These are phyloP conservation scores for Argyrosomus japonicus DNA, from an alignment of 2,113 vertebrate species.

Conservation along the genomic window DNA sequence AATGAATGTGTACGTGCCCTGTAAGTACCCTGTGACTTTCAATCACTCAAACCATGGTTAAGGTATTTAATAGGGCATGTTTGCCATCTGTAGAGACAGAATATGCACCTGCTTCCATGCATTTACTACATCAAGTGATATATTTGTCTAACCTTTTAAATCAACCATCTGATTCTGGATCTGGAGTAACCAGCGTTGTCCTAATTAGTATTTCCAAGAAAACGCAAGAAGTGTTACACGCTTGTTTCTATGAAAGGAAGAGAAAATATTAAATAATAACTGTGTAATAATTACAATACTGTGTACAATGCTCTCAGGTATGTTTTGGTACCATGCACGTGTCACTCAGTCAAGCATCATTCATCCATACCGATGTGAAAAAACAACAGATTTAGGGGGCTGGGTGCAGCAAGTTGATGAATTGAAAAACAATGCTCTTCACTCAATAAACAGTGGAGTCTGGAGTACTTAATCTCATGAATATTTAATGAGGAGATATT, in stretches of 20 bases:
- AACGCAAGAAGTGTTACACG: neutral
- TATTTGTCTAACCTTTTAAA: neutral
- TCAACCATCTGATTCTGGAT: neutral
- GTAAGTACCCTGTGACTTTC: slow-evolving; percentile 36
- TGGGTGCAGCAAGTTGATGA: slow-evolving; percentile 30
- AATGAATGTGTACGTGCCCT: neutral
- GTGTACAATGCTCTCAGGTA: neutral
- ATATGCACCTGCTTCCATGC: neutral
- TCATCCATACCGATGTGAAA: slow-evolving; percentile 3
- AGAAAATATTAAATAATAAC: neutral
- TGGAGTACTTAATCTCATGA: slow-evolving; percentile 74
- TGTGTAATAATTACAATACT: neutral
- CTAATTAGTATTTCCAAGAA: slow-evolving; percentile 12
- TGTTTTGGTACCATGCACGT: slow-evolving; percentile 10
- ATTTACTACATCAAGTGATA: slow-evolving; percentile 12
- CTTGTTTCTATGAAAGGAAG: neutral
- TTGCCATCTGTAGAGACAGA: slow-evolving; percentile 1
- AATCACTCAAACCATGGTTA: slow-evolving; percentile 16
- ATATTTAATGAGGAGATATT: slow-evolving; percentile 79
- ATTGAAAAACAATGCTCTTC: slow-evolving; percentile 71
- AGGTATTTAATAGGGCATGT: slow-evolving; percentile 4
- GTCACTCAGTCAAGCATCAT: slow-evolving; percentile 21
- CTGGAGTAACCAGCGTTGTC: neutral
- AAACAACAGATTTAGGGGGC: slow-evolving; percentile 14
- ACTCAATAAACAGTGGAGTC: slow-evolving; percentile 66